phyloP scores from a whole-genome alignment of 2,888 invertebrate genomes.

The Baccha elongata region DNA sequence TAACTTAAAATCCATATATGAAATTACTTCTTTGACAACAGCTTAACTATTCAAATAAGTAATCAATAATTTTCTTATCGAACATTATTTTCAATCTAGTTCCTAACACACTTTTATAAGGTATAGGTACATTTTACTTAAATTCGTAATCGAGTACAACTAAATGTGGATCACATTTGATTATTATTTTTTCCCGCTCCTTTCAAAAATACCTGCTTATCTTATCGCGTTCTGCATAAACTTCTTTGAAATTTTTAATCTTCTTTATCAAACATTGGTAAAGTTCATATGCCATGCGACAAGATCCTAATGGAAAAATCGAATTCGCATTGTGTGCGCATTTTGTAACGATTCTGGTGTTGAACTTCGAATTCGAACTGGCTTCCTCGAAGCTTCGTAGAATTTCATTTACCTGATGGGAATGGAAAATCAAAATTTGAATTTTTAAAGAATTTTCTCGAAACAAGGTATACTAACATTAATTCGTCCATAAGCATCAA shows the following conservation, averaged over 20 bases:
- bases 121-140: too few species aligned
- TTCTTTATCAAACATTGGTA: conserved; percentile 73
- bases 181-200: too few species aligned
- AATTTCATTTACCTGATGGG: conserved; percentile 74
- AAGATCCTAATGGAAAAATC: conserved; percentile 45
- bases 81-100: too few species aligned
- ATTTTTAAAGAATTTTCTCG: not conserved
- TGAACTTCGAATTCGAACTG: conserved; percentile 2
- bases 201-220: conserved; percentile 63
- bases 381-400: conserved; percentile 74
- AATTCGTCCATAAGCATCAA: conserved; percentile 77
- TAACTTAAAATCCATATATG: too few species aligned
- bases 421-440: conserved; percentile 16
- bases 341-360: conserved; percentile 27
- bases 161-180: too few species aligned
- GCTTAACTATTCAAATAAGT: too few species aligned
- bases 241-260: conserved; percentile 47
- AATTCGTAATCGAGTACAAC: too few species aligned
- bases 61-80: too few species aligned
- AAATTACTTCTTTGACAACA: too few species aligned
- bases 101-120: too few species aligned
- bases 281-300: conserved; percentile 74
- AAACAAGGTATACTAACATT: conserved; percentile 72
- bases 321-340: conserved; percentile 75
- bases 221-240: conserved; percentile 68